Base-by-base conservation (phyloP, 2,113 vertebrate species). In the Megaptera novaeangliae region DNA sequence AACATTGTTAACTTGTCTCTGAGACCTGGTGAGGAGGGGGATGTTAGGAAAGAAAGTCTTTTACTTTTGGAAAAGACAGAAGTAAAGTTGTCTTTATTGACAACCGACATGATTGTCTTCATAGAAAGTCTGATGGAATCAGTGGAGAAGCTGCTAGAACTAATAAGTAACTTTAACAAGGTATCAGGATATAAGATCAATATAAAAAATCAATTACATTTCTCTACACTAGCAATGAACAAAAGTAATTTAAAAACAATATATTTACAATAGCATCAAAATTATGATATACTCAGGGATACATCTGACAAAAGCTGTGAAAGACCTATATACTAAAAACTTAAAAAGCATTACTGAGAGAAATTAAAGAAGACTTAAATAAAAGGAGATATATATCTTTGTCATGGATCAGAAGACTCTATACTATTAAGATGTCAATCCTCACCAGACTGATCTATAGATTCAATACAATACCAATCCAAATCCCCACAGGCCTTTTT, bases 241-340 rank as follows among this genome's bases (percentile, higher is more conserved):
- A 74, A 78, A 93, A 94, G 34, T 7, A 74, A 61, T 97, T 63
- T 93, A 17, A 86, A 95, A 93, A 85, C 23, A 82, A 9, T 69
- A 72, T 21, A 81, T 63, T 89, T 75, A 88, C 3, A 88, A 31
- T 69, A 61, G 12, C 36, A 34, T 69, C 80, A 61, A 86, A 77
- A 94, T 91, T 69, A 41, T 57, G 55, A 57, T 44, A 59, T 59
- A 46, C 21, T 77, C 78, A 69, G 27, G 20, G 3, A 59, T 66
- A 96, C 87, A 83, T 66, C 8, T 94, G 68, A 83, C 14, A 34
- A 77, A 91, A 57, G 36, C 66, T 64, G 2, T 78, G 27, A 41
- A 63, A 84, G 83, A 57, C 4, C 17, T 85, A 14, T 27, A 27
- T 14, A 11, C 25, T 49, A 49, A 96, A 88, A 88, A 55, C 20